A percentile compares a stretch with the other conserved stretches of the same genome.
These are phyloP conservation scores for Cheilosia vernalis DNA, from an alignment of 2,888 invertebrate species.

Conservation along the genomic window DNA sequence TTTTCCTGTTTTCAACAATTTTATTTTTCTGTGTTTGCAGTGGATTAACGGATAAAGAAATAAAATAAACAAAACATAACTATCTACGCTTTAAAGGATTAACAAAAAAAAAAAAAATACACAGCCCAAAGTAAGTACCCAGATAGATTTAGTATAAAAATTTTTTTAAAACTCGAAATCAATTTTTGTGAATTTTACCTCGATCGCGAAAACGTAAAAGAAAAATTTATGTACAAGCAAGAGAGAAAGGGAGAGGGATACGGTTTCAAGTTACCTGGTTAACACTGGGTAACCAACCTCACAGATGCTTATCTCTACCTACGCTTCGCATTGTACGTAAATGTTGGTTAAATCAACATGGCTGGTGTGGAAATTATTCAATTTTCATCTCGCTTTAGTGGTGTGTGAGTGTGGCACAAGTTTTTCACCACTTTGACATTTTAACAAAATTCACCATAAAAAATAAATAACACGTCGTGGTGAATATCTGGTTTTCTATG, in stretches of 20 bases:
- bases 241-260: conserved; percentile 33
- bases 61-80: conserved; percentile 14
- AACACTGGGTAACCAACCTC: conserved; percentile 40
- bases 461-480: conserved; percentile 34
- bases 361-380: conserved; percentile 40
- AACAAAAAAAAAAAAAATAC: conserved; percentile 22
- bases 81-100: conserved; percentile 53
- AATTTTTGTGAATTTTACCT: conserved; percentile 26
- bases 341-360: conserved; percentile 52
- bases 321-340: conserved; percentile 36
- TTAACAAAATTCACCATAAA: conserved; percentile 50
- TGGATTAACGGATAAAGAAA: conserved; percentile 67
- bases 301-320: conserved; percentile 43
- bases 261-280: conserved; percentile 66
- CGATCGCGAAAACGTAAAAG: conserved; percentile 60
- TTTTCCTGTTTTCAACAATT: conserved; percentile 4
- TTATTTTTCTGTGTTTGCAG: conserved; percentile 55
- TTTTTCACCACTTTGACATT: conserved; percentile 62
- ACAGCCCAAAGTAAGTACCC: conserved; percentile 64
- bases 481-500: conserved; percentile 20
- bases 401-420: conserved; percentile 49
- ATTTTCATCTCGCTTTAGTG: conserved; percentile 40
- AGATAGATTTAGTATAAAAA: conserved; percentile 14
- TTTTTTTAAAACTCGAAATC: conserved; percentile 25
- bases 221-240: background rate